A percentile compares a stretch with the other conserved stretches of the same genome.
Conservation (phyloP, 2,888 invertebrate species). For the Plagiodera versicolora region DNA sequence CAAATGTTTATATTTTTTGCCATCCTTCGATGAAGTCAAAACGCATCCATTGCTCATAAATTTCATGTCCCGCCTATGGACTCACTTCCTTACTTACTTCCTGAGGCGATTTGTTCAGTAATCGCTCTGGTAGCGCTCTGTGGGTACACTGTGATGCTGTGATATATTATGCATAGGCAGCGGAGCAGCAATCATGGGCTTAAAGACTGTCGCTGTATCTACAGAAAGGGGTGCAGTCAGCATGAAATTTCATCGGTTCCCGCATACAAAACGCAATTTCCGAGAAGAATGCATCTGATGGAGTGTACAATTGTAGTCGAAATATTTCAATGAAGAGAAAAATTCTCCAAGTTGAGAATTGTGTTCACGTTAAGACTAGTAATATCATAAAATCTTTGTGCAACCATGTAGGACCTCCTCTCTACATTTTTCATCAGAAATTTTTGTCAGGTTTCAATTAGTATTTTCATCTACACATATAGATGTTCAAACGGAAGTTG, state of each 20-base stretch:
- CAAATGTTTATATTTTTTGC: no score
- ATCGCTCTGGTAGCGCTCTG: constrained; percentile 10
- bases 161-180: constrained; percentile 29
- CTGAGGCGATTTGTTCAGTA: background rate
- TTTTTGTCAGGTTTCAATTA: no score
- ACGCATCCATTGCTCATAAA: background rate
- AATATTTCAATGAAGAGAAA: no score
- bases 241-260: background rate
- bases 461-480: no score
- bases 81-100: background rate
- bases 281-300: no score
- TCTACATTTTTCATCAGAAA: no score
- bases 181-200: constrained; percentile 25
- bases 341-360: no score
- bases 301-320: constrained; percentile 1
- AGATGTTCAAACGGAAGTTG: no score
- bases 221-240: constrained; percentile 5
- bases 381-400: no score
- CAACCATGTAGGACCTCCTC: no score
- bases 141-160: constrained; percentile 12
- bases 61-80: background rate
- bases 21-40: no score
- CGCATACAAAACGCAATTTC: background rate
- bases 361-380: no score
- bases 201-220: constrained; percentile 19